phyloP scores from a whole-genome alignment of 2,888 invertebrate species.

The Drosophila formosana region DNA sequence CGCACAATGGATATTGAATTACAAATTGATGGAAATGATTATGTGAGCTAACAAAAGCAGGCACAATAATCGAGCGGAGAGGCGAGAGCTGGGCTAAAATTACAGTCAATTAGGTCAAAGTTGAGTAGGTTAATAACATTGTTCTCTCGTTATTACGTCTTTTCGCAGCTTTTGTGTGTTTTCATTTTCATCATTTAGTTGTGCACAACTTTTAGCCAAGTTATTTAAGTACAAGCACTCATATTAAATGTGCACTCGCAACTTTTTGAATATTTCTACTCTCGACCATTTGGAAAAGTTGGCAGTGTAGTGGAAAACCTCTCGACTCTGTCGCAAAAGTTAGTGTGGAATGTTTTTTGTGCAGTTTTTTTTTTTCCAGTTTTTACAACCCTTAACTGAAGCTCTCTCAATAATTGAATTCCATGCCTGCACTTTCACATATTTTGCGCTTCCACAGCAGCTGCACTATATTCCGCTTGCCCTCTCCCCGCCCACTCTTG shows the following conservation, averaged over 20 bases:
- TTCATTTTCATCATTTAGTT: background rate
- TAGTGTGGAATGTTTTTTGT: conserved; percentile 11
- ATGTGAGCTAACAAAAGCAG: background rate
- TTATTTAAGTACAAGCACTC: background rate
- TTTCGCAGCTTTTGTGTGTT: background rate
- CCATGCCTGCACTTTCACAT: conserved; percentile 37
- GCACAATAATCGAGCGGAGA: background rate
- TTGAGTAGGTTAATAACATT: conserved; percentile 1
- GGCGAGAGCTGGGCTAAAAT: background rate
- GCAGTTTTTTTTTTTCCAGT: background rate
- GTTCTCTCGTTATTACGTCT: background rate
- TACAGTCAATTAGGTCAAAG: conserved; percentile 18
- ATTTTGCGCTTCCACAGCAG: conserved; percentile 30
- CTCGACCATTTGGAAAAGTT: background rate
- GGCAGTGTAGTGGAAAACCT: background rate
- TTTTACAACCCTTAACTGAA: conserved; percentile 11
- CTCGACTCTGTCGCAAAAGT: conserved; percentile 9
- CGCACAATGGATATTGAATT: conserved; percentile 34
- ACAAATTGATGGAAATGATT: conserved; percentile 45
- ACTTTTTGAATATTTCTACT: background rate
- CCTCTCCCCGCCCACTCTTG: background rate
- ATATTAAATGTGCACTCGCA: conserved; percentile 1
- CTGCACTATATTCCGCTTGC: conserved; percentile 18
- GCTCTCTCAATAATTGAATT: conserved; percentile 58
- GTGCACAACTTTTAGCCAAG: background rate